A percentile compares a stretch with the other conserved stretches of the same genome.
Conservation (phyloP, 2,113 vertebrate genomes). For the Todiramphus chloris region DNA sequence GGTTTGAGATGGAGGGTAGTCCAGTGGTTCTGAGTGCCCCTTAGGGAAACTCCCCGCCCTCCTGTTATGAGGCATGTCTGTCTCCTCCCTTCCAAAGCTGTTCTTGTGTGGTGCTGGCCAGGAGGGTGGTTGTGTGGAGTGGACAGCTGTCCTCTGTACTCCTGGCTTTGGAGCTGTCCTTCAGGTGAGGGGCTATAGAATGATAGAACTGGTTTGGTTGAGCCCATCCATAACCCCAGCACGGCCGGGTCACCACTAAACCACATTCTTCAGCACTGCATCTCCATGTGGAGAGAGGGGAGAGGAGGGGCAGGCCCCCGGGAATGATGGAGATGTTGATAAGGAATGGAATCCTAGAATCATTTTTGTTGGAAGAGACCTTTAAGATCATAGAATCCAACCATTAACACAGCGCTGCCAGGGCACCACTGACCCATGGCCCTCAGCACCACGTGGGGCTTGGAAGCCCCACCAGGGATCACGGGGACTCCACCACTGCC, state of each 20-base stretch:
- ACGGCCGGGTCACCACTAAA: neutral
- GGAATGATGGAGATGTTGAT: too few species aligned
- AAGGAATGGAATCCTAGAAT: neutral
- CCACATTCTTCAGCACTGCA: neutral
- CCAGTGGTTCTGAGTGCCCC: fast-evolving
- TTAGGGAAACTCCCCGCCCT: neutral
- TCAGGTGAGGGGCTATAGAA: neutral
- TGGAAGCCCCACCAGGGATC: neutral
- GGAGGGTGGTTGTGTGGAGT: neutral
- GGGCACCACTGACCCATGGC: neutral
- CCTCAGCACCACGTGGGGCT: neutral
- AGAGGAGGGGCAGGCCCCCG: too few species aligned
- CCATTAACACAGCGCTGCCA: neutral
- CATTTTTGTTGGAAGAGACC: neutral
- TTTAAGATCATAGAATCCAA: neutral
- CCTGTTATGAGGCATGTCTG: neutral
- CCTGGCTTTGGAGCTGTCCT: neutral
- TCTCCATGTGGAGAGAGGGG: neutral
- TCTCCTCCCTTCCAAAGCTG: neutral
- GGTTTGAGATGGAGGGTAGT: neutral
- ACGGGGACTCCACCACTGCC: neutral
- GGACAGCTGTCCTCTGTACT: neutral
- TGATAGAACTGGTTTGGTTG: neutral
- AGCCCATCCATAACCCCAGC: neutral
- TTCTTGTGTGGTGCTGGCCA: neutral